Evolutionary conservation across 2,888 invertebrate genomes (phyloP), one percentile per base, ranked within the genome.

Genomic region (Bombyx huttoni): DNA sequence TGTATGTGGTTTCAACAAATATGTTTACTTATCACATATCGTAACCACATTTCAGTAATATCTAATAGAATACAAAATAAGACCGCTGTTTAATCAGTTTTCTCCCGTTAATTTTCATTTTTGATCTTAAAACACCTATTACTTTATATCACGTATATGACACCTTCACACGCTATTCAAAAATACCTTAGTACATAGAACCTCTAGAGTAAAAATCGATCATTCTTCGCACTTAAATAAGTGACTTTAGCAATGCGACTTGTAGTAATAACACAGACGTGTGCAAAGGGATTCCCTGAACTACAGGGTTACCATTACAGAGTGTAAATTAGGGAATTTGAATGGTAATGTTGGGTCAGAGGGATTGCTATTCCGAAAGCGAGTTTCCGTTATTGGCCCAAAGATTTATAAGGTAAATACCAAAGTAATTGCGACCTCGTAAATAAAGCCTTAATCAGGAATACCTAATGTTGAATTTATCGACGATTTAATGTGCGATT

Each of bases 241-340:
- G 40, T 24, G 2, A 40, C 40, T 40, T 40, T 8, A 40, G 12
- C 40, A 40, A 40, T 10, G n/a, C 40, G 54, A 53, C 52, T 51
- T 49, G 50, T 48, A 58, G 57, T 57, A 57, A 49, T 53, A 55
- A 47, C 49, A 47, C 56, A 52, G 51, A 45, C 57, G 3, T 54
- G 53, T 47, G 57, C 56, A 55, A 58, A 58, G 55, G 52, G 48
- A 56, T 63, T 61, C 54, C 49, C 53, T 51, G 58, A 60, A 56
- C 54, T 50, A 46, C 54, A 60, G 64, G 58, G 64, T 52, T 63
- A 59, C 64, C 63, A 64, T 62, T 64, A 67, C 59, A n/a, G 56
- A 63, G 65, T 73, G 71, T 66, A 72, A 75, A 73, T 71, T 65
- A 67, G 62, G 61, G 51, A 61, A 65, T 70, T 69, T 58, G 60